Base-by-base conservation (phyloP, 1,140 invertebrate genomes). In the Drosophila sulfurigaster region DNA sequence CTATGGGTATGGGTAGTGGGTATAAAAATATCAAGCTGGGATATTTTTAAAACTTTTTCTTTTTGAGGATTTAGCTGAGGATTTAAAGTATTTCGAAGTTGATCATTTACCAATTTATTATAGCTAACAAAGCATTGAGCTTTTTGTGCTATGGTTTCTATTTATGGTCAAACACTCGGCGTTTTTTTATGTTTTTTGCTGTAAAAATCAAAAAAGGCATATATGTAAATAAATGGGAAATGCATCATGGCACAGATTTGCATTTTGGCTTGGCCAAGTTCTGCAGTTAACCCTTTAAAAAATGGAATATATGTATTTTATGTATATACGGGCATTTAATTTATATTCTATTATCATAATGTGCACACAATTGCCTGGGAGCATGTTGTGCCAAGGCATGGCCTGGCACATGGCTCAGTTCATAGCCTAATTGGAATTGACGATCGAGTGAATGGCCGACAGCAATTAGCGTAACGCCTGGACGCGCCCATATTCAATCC, bases 391-490 rank as follows among this genome's bases (percentile, higher is more conserved):
- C 30, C 32, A 32, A 58, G 7, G 35, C 35, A 25, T 25, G 20
- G 35, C 35, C 2, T 11, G 35, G 51, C 72, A 70, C 72, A 75
- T 75, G 72, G 57, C 59, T 70, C 32, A 48, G 72, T 70, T 75
- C 51, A 45, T 75, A 41, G 66, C 59, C 73, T 75, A 70, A 75
- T 75, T 71, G 67, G 73, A 70, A 75, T 71, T 71, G 66, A 75
- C 57, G 64, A 54, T 64, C 58, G 58, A 59, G 63, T 49, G 49
- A 52, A 68, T 66, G 70, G 57, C 64, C 58, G 64, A 49, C 57
- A 57, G 58, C 75, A 71, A 75, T 75, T 65, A 67, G 66, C 62
- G 63, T 72, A 75, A 81, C 72, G 78, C 45, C 69, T 72, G 70
- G 43, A 64, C 70, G 54, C 82, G 66, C 68, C 49, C 64, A 72